Evolutionary conservation across 35 echinoderm and acorn worm genomes (phyloP), one percentile per base, ranked within the genome.

Genomic region (Holothuria glaberrima): DNA sequence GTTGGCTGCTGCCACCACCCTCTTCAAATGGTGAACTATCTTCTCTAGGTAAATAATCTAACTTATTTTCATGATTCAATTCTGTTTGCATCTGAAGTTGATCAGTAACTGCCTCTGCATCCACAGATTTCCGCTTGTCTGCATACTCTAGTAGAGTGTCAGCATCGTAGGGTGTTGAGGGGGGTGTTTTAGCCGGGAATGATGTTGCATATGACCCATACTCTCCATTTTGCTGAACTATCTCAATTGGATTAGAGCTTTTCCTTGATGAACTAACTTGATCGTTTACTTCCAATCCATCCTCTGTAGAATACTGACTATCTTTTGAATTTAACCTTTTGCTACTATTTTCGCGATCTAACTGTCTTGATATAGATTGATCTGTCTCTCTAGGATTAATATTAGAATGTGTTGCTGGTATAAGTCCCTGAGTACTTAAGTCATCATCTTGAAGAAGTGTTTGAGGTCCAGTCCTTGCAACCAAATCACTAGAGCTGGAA

Each of bases 181-280:
- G 97, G n/a, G 97, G 97, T 0, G 97, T 99, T 63, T 94, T 98
- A 44, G 71, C 83, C 12, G 91, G 91, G 78, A 95, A 95, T 29
- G 95, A 91, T 22, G 95, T 84, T 6, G 80, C 80, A 63, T 84
- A 84, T 31, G 66, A 50, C 20, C 66, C 85, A 26, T 87, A 52
- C 0, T 50, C 64, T 17, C 85, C 85, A 87, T 87, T 87, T 19
- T 87, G 61, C 65, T 61, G 80, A 1, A 84, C 80, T 31, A 84
- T 84, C 31, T 84, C 80, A 14, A 84, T 61, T 18, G 80, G 80
- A 63, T 61, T 61, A 25, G 80, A 84, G 10, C 46, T 6, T 30
- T 59, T 61, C 32, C 80, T 84, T 5, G 24, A 25, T 21, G 25
- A n/a, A 6, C 31, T 84, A 17, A 10, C 29, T 21, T 36, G 5